phyloP scores from a whole-genome alignment of 2,797 vertebrate genomes.

The Urocyon cinereoargenteus region DNA sequence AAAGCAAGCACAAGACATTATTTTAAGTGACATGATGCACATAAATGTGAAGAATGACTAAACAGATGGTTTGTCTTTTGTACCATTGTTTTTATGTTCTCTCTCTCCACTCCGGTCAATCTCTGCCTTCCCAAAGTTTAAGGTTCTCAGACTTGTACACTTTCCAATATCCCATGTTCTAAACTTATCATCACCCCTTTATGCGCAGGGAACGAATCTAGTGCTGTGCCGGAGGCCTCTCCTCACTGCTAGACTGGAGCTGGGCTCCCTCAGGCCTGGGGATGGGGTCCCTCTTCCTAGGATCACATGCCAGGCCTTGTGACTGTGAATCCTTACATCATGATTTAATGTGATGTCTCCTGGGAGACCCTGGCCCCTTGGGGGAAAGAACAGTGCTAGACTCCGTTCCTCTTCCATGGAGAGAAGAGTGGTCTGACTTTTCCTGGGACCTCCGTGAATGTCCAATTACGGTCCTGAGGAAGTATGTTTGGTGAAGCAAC shows the following conservation, averaged over 20 bases:
- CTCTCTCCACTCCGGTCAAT: background rate
- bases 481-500: constrained; percentile 45
- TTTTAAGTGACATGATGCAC: background rate
- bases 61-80: background rate
- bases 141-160: background rate
- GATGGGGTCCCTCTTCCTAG: constrained; percentile 44
- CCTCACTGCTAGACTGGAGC: constrained; percentile 72
- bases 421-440: constrained; percentile 59
- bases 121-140: background rate
- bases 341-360: constrained; percentile 69
- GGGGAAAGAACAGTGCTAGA: constrained; percentile 68
- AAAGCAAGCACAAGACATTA: background rate
- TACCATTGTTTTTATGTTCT: background rate
- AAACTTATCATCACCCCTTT: background rate
- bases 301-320: constrained; percentile 56
- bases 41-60: background rate
- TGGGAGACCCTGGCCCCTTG: constrained; percentile 61
- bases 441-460: constrained; percentile 77
- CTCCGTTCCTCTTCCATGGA: constrained; percentile 45
- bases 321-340: constrained; percentile 79
- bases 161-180: background rate
- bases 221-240: constrained; percentile 23
- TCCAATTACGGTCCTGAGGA: constrained; percentile 80
- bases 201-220: background rate
- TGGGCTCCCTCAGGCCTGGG: constrained; percentile 76